Percentiles rank a stretch among this genome's conserved stretches.
Evolutionary conservation across 64 coral and sea anemone species (phyloP).

Genomic region (Acropora yongei): DNA sequence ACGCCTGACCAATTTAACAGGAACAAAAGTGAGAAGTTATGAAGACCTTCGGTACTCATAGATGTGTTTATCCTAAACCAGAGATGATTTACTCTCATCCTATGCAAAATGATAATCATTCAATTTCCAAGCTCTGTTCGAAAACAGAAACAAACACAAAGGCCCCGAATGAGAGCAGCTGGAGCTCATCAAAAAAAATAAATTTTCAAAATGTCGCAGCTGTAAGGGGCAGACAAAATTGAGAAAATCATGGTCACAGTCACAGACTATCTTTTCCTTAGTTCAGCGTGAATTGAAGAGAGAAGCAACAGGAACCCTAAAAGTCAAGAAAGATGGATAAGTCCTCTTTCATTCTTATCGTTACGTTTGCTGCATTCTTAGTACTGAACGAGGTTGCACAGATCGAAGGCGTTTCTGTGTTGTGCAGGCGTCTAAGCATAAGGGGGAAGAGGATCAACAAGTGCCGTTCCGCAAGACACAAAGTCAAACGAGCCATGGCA

Average conservation of each 20-base stretch:
- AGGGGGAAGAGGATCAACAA: background rate
- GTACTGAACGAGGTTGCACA: background rate
- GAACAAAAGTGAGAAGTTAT: too few species aligned
- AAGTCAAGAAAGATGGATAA: background rate
- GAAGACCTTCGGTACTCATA: too few species aligned
- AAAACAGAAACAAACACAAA: too few species aligned
- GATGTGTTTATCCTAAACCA: too few species aligned
- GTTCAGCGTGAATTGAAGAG: background rate
- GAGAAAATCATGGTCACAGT: background rate
- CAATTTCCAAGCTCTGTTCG: too few species aligned
- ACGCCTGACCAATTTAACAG: too few species aligned
- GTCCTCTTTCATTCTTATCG: background rate
- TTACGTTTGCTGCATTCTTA: background rate
- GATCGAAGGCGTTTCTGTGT: background rate
- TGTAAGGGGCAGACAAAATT: background rate
- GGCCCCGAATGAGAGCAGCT: background rate
- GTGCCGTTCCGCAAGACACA: background rate
- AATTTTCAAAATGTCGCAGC: background rate
- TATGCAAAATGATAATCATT: too few species aligned
- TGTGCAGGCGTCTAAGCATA: background rate
- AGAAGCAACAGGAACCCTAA: background rate
- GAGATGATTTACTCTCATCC: too few species aligned
- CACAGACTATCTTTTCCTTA: background rate
- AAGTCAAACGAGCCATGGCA: background rate
- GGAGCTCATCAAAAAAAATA: background rate